phyloP scores from a whole-genome alignment of 2,797 vertebrate genomes.

The Euthynnus affinis region DNA sequence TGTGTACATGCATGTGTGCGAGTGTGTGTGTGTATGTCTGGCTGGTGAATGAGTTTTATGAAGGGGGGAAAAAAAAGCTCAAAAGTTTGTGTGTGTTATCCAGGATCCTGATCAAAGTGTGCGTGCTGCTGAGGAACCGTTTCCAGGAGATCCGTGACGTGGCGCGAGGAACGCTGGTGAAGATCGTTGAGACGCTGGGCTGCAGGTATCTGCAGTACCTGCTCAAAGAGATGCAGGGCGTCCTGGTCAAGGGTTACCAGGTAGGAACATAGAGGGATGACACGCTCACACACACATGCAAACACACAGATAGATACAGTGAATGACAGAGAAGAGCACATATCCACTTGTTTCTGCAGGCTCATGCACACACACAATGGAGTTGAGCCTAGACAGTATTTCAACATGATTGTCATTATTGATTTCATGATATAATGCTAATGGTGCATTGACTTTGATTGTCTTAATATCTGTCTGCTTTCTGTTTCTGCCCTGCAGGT shows the following conservation, averaged over 20 bases:
- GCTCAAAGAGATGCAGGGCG: conserved; percentile 92
- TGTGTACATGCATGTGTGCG: not conserved
- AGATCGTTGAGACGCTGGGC: conserved; percentile 94
- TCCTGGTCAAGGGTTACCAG: conserved; percentile 96
- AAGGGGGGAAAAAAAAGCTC: too few species aligned
- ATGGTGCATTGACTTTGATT: not conserved
- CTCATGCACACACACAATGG: too few species aligned
- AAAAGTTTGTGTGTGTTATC: conserved; percentile 14
- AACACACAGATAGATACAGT: not conserved
- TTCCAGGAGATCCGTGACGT: conserved; percentile 96
- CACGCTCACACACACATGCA: conserved; percentile 4
- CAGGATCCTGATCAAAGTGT: conserved; percentile 96
- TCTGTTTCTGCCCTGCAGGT: conserved; percentile 82
- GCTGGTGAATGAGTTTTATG: not conserved
- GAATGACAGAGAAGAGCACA: too few species aligned
- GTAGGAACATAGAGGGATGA: conserved; percentile 73
- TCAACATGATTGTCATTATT: too few species aligned
- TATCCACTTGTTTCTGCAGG: too few species aligned
- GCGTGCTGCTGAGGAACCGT: conserved; percentile 93
- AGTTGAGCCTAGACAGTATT: too few species aligned
- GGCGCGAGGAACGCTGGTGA: conserved; percentile 92
- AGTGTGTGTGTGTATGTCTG: not conserved
- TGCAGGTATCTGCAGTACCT: conserved; percentile 91
- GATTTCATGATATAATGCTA: too few species aligned
- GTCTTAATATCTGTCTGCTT: not conserved